phyloP scores from a whole-genome alignment of 2,113 vertebrate species.

The Alces alces region DNA sequence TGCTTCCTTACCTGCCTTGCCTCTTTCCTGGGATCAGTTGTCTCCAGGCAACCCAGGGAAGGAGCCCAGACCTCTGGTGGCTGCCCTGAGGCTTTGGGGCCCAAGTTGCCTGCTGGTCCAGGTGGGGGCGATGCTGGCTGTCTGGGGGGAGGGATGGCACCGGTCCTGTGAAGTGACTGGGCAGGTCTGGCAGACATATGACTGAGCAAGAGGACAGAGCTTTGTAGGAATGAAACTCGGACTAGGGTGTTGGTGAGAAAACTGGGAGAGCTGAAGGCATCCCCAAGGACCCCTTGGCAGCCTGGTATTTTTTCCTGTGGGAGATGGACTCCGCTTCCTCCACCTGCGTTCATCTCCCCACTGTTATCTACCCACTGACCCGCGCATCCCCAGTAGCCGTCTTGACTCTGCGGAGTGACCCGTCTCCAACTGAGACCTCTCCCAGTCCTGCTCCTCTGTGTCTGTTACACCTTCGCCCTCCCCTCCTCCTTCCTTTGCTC shows the following conservation, averaged over 20 bases:
- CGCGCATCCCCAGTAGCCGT: rapidly evolving
- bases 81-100: neutral
- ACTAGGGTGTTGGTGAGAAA: neutral
- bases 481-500: neutral
- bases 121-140: neutral
- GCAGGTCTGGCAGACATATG: neutral
- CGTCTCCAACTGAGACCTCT: neutral
- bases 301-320: neutral
- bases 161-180: rapidly evolving
- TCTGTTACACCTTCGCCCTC: rapidly evolving
- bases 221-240: neutral
- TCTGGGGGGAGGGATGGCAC: neutral
- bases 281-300: rapidly evolving
- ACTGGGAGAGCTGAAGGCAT: too few relatives aligned
- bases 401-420: neutral
- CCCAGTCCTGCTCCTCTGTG: neutral
- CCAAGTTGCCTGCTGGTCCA: neutral
- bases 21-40: neutral
- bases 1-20: neutral
- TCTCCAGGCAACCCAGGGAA: neutral
- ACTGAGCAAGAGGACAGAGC: neutral
- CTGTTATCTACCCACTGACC: too few relatives aligned
- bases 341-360: rapidly evolving
- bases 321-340: neutral
- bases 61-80: neutral